Percentiles rank a stretch among this genome's conserved stretches.
Evolutionary conservation across 2,113 vertebrate species (phyloP).

Genomic region (Girardinichthys multiradiatus): DNA sequence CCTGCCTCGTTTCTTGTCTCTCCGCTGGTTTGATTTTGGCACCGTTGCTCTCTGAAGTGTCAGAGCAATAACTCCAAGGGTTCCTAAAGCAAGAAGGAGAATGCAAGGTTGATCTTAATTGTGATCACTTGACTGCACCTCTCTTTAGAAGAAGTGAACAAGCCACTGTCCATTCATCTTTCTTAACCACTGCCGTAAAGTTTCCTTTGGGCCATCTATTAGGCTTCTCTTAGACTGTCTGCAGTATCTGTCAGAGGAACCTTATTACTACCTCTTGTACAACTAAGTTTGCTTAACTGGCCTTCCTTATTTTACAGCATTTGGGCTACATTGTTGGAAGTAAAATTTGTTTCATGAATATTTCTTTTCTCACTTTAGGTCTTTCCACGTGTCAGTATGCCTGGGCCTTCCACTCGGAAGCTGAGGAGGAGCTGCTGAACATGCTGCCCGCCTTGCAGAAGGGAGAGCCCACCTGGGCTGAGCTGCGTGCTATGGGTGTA

Average conservation of each 20-base stretch:
- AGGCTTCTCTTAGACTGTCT: background rate
- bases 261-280: background rate
- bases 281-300: background rate
- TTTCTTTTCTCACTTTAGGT: conserved; percentile 74
- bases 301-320: background rate
- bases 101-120: conserved; percentile 4
- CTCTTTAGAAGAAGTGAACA: conserved; percentile 7
- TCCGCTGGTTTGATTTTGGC: background rate
- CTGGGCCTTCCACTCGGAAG: conserved; percentile 98
- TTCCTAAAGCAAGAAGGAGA: conserved; percentile 7
- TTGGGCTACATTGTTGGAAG: background rate
- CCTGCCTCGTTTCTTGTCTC: background rate
- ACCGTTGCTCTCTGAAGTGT: background rate
- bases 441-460: conserved; percentile 93
- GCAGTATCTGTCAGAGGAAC: background rate
- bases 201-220: conserved; percentile 10
- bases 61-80: conserved; percentile 1
- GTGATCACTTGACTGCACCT: conserved; percentile 13
- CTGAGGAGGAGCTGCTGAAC: conserved; percentile 92
- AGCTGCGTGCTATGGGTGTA: conserved; percentile 94
- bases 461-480: conserved; percentile 89
- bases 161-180: conserved; percentile 24
- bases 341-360: background rate
- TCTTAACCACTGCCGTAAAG: conserved; percentile 22
- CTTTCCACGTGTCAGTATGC: conserved; percentile 95